Percentiles rank a stretch among this genome's conserved stretches.
Evolutionary conservation across 1,140 invertebrate genomes (phyloP).

Genomic region (Odontomachus brunneus): DNA sequence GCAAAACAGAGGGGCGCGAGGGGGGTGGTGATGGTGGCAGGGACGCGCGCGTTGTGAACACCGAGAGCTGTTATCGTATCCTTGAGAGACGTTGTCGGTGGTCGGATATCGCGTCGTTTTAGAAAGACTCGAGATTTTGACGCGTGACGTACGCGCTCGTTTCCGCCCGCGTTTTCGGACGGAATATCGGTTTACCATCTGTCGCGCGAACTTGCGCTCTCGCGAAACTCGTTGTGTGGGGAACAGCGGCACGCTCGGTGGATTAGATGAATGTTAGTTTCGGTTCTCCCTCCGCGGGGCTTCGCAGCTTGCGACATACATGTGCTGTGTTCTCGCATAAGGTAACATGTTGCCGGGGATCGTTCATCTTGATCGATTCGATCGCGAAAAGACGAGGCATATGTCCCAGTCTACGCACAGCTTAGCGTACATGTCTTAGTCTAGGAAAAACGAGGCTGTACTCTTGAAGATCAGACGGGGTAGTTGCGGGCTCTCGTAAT

Average conservation of each 20-base stretch:
- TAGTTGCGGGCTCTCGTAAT: not conserved
- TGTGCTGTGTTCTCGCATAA: not conserved
- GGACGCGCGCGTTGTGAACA: too few relatives aligned
- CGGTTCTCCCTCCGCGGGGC: not conserved
- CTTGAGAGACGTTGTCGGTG: conserved; percentile 15
- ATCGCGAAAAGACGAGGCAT: too few relatives aligned
- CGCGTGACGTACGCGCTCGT: not conserved
- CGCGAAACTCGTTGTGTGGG: not conserved
- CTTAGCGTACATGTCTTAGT: too few relatives aligned
- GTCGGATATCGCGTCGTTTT: conserved; percentile 25
- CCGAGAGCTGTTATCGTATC: conserved; percentile 16
- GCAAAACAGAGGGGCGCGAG: not conserved
- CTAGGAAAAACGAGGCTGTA: too few relatives aligned
- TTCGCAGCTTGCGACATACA: not conserved
- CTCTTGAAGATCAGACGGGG: not conserved
- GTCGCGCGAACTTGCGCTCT: not conserved
- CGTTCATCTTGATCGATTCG: not conserved
- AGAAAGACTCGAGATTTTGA: conserved; percentile 36
- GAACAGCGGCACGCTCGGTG: not conserved
- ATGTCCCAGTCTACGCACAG: too few relatives aligned
- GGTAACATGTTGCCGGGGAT: not conserved
- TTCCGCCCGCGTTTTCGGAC: conserved; percentile 2
- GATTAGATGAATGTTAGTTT: not conserved
- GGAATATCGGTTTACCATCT: conserved; percentile 28
- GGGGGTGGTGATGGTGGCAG: too few relatives aligned